A percentile compares a stretch with the other conserved stretches of the same genome.
phyloP scores from a whole-genome alignment of 2,888 invertebrate species.

The Cheilosia impressa region DNA sequence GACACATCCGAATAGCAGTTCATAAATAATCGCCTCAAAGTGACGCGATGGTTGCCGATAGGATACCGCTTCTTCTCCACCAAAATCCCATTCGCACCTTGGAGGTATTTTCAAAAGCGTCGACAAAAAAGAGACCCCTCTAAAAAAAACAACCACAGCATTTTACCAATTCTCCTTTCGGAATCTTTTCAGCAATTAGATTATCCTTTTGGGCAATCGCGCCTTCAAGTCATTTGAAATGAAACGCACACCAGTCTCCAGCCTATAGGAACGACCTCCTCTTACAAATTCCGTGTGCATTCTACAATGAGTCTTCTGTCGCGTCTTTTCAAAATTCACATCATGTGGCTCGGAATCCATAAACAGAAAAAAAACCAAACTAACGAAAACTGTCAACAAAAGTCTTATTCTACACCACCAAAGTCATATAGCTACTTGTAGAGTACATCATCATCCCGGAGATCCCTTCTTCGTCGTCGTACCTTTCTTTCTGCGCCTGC shows the following conservation, averaged over 20 bases:
- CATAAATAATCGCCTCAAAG: constrained; percentile 80
- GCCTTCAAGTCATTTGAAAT: constrained; percentile 46
- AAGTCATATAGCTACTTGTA: constrained; percentile 21
- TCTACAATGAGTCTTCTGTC: constrained; percentile 54
- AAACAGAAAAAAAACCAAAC: constrained; percentile 20
- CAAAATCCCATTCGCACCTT: constrained; percentile 48
- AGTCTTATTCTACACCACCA: constrained; percentile 49
- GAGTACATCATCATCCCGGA: constrained; percentile 74
- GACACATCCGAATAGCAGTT: constrained; percentile 75
- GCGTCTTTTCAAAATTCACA: constrained; percentile 71
- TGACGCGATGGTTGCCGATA: constrained; percentile 77
- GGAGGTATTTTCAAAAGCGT: constrained; percentile 51
- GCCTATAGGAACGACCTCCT: background rate
- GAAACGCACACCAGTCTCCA: constrained; percentile 28
- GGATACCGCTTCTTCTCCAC: constrained; percentile 16
- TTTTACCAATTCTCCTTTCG: constrained; percentile 27
- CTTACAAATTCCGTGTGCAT: constrained; percentile 74
- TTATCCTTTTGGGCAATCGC: constrained; percentile 74
- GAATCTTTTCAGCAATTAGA: constrained; percentile 65
- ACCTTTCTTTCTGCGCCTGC: constrained; percentile 67
- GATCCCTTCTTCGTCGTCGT: constrained; percentile 50
- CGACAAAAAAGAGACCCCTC: constrained; percentile 25
- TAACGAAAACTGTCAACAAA: constrained; percentile 70
- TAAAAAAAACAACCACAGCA: constrained; percentile 49
- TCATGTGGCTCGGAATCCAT: constrained; percentile 62